Base-by-base conservation (phyloP, 2,113 vertebrate genomes). In the Chinchilla lanigera region DNA sequence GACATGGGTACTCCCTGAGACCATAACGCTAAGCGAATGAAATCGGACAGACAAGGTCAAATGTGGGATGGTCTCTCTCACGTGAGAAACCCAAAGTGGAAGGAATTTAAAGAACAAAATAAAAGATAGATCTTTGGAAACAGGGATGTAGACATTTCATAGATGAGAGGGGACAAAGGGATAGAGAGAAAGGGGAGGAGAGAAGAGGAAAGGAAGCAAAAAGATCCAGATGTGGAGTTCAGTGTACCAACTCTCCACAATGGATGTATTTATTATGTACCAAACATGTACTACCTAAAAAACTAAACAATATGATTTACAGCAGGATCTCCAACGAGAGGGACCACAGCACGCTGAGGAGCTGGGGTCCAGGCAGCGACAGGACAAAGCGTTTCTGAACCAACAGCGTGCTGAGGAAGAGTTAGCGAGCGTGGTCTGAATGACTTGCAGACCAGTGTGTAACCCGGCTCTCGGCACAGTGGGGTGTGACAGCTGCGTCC, bases 401-500 rank as follows among this genome's bases (percentile, higher is more conserved):
- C 38, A 13, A 9, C 26, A 58, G 22, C 44, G 67, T 52, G 12
- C 38, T 67, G 44, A 7, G 4, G 58, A 75, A 58, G 54, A 81
- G 24, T 7, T 54, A 56, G 17, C 35, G 50, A 7, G 56, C 0
- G 0, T 24, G 5, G 19, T 69, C 56, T 47, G 11, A 12, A 9
- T 67, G 44, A 41, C 11, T 73, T 19, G 20, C 13, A 28, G 4
- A 17, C 28, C 20, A 44, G 16, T 8, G 28, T 54, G 28, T 60
- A 3, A 60, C n/a, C 19, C 22, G 14, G 3, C 2, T n/a, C 11
- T 56, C 8, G 75, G 35, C 4, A 28, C 14, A 35, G 33, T 0
- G 7, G 2, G 8, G 22, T 12, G 2, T 20, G 24, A 26, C 0
- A 71, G 26, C 10, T 33, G 7, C 0, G 35, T 2, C 12, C 14